Evolutionary conservation across 1,140 invertebrate genomes (phyloP), one percentile per base, ranked within the genome.

Genomic region (Camponotus floridanus): DNA sequence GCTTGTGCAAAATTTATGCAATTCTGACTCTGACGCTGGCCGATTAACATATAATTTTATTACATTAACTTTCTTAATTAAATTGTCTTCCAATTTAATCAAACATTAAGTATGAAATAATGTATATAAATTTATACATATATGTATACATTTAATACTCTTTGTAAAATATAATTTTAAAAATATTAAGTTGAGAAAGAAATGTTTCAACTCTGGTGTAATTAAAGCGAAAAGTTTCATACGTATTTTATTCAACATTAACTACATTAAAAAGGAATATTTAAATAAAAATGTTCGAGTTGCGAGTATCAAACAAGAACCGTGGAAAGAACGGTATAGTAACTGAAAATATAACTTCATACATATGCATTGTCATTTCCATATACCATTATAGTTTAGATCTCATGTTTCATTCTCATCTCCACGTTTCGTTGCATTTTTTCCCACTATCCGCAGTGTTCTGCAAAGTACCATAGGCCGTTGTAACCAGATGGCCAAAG

Each of bases 341-440:
- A 73, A 83, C 45, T 55, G 18, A 74, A 83, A 83, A 62, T 74
- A 42, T 61, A 61, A 83, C 68, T 74, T 74, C 68, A 83, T 83
- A 73, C 79, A 83, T 83, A 83, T 83, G 79, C 55, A 74, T 73
- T 73, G 59, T 13, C 68, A 83, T 74, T 83, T 83, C 68, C 79
- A 83, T 74, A 62, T 42, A 61, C 68, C 68, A 83, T 83, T 83
- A 83, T 83, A 83, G 55, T 83, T 73, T 74, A 74, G 79, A 45
- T 83, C 79, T 83, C 71, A 61, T 62, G 48, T 51, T 51, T 51
- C 48, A 51, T 51, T 51, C 15, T 51, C 48, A 51, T 51, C 48
- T 51, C n/a, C 79, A 33, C 13, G 39, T 83, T 83, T 83, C 79
- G 79, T 83, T 83, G 79, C 79, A 80, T 61, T 83, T 74, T 51